Evolutionary conservation across 2,113 vertebrate species (phyloP).

Genomic region (Xiphias gladius): DNA sequence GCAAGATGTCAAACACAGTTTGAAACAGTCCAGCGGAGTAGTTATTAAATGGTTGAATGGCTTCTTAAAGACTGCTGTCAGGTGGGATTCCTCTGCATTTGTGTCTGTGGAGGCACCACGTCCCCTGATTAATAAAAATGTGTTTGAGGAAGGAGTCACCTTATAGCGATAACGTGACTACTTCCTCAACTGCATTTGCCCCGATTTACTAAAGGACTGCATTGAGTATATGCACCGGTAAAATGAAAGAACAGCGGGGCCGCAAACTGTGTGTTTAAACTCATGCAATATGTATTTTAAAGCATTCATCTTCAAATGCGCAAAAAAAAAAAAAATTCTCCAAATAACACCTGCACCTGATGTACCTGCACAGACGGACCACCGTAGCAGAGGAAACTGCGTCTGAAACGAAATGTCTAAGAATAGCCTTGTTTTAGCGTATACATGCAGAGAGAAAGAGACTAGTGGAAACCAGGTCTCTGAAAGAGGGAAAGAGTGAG

Average conservation of each 20-base stretch:
- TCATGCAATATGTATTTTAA: not conserved
- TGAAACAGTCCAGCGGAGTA: not conserved
- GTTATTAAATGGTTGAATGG: slow-evolving; percentile 24
- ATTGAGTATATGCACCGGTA: not conserved
- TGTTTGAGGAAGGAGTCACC: slow-evolving; percentile 21
- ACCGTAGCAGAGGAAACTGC: not conserved
- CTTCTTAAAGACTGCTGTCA: slow-evolving; percentile 24
- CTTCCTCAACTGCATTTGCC: not conserved
- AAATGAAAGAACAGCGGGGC: not conserved
- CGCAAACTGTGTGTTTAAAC: not conserved
- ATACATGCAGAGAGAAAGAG: not conserved
- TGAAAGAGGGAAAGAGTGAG: not conserved
- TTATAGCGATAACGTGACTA: not conserved
- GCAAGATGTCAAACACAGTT: slow-evolving; percentile 24
- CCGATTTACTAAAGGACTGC: not conserved
- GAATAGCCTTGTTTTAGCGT: not conserved
- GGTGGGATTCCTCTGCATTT: not conserved
- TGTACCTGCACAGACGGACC: not conserved
- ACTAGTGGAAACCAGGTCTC: not conserved
- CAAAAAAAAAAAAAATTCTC: not conserved
- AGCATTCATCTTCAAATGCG: not conserved
- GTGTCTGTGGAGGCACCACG: not conserved
- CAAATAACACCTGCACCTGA: not conserved
- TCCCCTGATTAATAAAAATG: not conserved
- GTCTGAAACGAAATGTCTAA: not conserved